These are phyloP conservation scores for Anser cygnoides DNA, from an alignment of 2,113 vertebrate species.

Conservation along the genomic window DNA sequence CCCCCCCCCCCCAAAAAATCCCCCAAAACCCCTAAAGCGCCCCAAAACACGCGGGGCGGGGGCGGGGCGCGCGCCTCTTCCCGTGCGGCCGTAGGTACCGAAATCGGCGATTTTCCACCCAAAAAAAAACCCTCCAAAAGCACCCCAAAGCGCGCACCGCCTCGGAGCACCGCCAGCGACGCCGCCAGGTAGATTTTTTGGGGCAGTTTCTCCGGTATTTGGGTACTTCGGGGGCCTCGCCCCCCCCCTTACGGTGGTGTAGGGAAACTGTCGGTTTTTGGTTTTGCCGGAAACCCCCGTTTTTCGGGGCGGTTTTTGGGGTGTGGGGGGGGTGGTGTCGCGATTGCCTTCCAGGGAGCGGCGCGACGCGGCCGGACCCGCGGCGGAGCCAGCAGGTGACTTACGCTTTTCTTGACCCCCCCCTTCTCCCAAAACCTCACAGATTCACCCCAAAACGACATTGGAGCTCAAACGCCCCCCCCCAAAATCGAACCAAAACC, in stretches of 20 bases:
- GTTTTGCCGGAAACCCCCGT: background rate
- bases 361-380: background rate
- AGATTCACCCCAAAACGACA: background rate
- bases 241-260: background rate
- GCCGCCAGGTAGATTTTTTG: background rate
- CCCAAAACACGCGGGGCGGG: background rate
- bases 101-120: too few relatives aligned
- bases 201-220: background rate
- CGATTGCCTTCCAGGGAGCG: background rate
- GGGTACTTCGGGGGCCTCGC: background rate
- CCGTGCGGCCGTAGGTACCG: background rate
- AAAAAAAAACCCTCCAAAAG: background rate
- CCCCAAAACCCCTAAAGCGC: background rate
- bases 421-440: background rate
- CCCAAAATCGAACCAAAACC: too few relatives aligned
- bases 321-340: background rate
- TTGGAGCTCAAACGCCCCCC: too few relatives aligned
- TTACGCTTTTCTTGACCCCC: background rate
- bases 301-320: background rate
- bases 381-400: background rate
- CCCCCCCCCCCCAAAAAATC: background rate
- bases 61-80: background rate
- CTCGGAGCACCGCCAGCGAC: background rate
- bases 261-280: background rate
- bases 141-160: background rate